These are phyloP conservation scores for Meriones psammophilus DNA, from an alignment of 2,797 vertebrate genomes.

Conservation along the genomic window DNA sequence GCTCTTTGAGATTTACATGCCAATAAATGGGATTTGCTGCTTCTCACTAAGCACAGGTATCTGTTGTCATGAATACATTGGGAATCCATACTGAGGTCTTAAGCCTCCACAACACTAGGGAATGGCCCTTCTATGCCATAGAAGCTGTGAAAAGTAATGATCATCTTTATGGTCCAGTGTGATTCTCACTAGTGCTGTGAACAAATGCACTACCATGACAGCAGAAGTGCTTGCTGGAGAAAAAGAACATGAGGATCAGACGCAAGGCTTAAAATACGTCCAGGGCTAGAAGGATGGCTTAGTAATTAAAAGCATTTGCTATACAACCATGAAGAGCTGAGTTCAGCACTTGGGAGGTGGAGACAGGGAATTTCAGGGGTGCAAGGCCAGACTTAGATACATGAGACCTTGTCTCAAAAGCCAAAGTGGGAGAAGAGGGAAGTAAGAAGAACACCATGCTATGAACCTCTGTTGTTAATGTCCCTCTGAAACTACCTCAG, in stretches of 20 bases:
- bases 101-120: not conserved
- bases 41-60: not conserved
- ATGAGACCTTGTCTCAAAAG: not conserved
- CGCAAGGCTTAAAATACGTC: not conserved
- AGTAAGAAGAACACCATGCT: not conserved
- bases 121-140: not conserved
- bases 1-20: constrained; percentile 21
- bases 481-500: not conserved
- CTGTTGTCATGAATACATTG: not conserved
- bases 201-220: not conserved
- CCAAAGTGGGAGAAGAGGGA: not conserved
- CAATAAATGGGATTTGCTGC: not conserved
- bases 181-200: not conserved
- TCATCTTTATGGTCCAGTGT: not conserved
- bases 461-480: not conserved
- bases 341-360: not conserved
- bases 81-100: not conserved
- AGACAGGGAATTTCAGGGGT: not conserved
- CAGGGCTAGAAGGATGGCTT: not conserved
- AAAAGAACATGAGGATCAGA: not conserved
- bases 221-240: not conserved
- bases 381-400: not conserved
- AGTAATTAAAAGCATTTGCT: not conserved
- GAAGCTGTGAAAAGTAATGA: not conserved
- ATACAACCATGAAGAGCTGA: not conserved